Percentiles rank a stretch among this genome's conserved stretches.
phyloP scores from a whole-genome alignment of 2,888 invertebrate species.

The Aphrophora alni region DNA sequence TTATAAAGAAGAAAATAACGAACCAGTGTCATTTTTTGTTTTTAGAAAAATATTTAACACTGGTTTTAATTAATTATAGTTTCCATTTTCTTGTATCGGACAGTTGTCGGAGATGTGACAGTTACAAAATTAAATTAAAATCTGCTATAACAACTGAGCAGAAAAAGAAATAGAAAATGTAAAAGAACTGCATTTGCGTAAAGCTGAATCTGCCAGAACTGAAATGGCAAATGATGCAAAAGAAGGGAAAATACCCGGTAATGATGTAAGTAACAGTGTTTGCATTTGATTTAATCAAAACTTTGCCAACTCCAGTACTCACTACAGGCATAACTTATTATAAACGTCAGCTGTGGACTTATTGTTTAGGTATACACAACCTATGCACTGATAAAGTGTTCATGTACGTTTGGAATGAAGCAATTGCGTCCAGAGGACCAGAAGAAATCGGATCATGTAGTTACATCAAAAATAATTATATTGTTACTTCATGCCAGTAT shows the following conservation, averaged over 20 bases:
- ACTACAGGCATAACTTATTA: constrained; percentile 16
- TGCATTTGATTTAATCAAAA: constrained; percentile 30
- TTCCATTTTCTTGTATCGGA: constrained; percentile 10
- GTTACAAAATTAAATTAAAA: constrained; percentile 15
- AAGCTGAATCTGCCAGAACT: constrained; percentile 25
- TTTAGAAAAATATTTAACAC: constrained; percentile 21
- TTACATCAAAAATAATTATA: no score
- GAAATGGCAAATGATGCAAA: constrained; percentile 21
- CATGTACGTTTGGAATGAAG: constrained; percentile 13
- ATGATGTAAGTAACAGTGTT: background rate
- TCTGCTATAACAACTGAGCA: constrained; percentile 19
- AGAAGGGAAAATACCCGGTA: constrained; percentile 19
- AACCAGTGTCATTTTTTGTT: constrained; percentile 21
- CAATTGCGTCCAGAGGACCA: constrained; percentile 1
- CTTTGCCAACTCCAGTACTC: constrained; percentile 24
- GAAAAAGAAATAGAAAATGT: constrained; percentile 20
- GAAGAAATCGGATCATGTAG: no score
- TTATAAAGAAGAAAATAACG: constrained; percentile 23
- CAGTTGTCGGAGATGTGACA: constrained; percentile 24
- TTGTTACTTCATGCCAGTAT: no score
- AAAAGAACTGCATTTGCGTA: constrained; percentile 26
- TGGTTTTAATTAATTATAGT: constrained; percentile 19
- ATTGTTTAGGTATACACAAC: background rate
- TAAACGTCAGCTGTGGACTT: constrained; percentile 22
- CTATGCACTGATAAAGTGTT: background rate